Base-by-base conservation (phyloP, 92 coral and sea anemone genomes). In the Anthopleura xanthogrammica region DNA sequence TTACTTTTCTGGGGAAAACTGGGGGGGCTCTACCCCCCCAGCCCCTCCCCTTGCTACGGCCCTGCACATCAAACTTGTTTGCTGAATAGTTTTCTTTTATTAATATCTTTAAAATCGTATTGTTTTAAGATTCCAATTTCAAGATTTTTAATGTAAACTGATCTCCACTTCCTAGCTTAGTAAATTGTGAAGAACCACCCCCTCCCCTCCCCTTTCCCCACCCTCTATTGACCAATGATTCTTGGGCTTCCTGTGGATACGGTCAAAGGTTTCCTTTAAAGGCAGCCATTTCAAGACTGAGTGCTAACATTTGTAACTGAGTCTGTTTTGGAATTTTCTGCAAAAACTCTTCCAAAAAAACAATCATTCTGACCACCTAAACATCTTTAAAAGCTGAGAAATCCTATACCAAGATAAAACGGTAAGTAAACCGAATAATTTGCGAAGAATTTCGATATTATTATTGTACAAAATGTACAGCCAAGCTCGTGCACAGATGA, bases 211-310 rank as follows among this genome's bases (percentile, higher is more conserved):
- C 73, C 41, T 0, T 10, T 7, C 72, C 36, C 23, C 39, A 6
- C 3, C 36, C 72, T n/a, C 40, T 14, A 23, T 1, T 8, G 19
- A 9, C 19, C 12, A 24, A 68, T 23, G 7, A 3, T 11, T 12
- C 6, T 12, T 16, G 74, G 74, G 74, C 74, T 68, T 36, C 74
- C 74, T 68, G 74, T 68, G 74, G 74, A 68, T 23, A 54, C 58
- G 58, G 16, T 54, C 58, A 14, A 54, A 54, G 58, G 58, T 5
- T 54, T 4, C 58, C 58, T 54, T 54, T 0, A 29, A 29, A 29
- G 41, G 16, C 29, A 29, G 74, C 41, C 70, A 20, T n/a, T 62
- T 5, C 1, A n/a, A 62, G 70, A 24, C 70, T 8, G 14, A 29
- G 36, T 29, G 36, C 36, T 1, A 29, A n/a, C 70, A 58, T 58